Evolutionary conservation across 1,140 invertebrate species (phyloP).

Genomic region (Aplysia californica): DNA sequence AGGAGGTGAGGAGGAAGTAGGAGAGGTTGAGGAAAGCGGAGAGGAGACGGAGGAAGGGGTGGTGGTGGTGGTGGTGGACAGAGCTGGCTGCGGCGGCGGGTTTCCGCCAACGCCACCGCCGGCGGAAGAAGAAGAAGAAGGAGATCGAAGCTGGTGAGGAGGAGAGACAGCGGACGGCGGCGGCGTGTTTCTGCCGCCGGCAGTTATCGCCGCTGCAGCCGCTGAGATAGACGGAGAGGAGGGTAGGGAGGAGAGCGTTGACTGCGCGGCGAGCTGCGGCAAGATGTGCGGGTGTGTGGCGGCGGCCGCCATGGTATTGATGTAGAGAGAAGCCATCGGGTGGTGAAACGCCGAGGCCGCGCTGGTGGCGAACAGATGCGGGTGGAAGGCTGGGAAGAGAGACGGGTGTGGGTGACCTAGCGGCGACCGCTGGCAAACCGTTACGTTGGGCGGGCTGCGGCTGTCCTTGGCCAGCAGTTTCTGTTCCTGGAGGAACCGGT

Average conservation of each 20-base stretch:
- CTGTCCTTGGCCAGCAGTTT: constrained; percentile 30
- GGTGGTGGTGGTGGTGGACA: constrained; percentile 13
- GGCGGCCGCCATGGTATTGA: constrained; percentile 23
- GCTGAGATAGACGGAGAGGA: background rate
- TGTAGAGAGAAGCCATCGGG: constrained; percentile 30
- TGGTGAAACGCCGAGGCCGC: constrained; percentile 30
- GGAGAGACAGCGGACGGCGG: too few relatives aligned
- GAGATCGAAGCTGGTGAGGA: background rate
- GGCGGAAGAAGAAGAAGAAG: background rate
- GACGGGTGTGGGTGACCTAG: constrained; percentile 12
- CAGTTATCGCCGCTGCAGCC: background rate
- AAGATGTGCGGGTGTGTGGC: constrained; percentile 6
- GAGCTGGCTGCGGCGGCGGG: too few relatives aligned
- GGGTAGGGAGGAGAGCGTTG: background rate
- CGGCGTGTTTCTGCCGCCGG: too few relatives aligned
- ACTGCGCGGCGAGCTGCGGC: background rate
- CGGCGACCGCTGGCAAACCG: constrained; percentile 45
- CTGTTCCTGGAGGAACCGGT: constrained; percentile 35
- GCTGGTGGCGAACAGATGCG: constrained; percentile 23
- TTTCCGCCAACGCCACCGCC: background rate
- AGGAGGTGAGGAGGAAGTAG: constrained; percentile 6
- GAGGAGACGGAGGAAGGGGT: background rate
- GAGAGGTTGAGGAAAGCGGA: constrained; percentile 5
- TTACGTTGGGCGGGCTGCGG: constrained; percentile 51
- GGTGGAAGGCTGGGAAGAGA: constrained; percentile 33